Conservation (phyloP, 2,888 invertebrate genomes). For the Cephus rjabovi region DNA sequence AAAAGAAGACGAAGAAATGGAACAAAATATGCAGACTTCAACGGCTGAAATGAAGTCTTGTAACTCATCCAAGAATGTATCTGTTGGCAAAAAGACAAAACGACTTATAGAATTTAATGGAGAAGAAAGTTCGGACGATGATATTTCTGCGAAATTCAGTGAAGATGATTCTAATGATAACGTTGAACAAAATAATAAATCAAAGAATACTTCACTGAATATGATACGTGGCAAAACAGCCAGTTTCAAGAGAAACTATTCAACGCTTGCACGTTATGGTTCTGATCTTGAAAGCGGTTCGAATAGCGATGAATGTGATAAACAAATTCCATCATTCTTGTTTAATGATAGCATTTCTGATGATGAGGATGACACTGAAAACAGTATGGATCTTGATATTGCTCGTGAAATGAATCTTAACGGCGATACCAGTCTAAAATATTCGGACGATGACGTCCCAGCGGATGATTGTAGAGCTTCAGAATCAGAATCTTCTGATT, state of each 20-base stretch:
- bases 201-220: not conserved
- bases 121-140: not conserved
- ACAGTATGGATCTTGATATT: constrained; percentile 48
- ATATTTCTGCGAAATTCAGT: not conserved
- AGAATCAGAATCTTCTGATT: constrained; percentile 51
- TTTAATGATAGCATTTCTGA: constrained; percentile 17
- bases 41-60: not conserved
- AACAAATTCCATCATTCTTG: constrained; percentile 27
- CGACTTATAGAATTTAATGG: not conserved
- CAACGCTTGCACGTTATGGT: constrained; percentile 26
- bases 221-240: not conserved
- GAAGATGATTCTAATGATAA: not conserved
- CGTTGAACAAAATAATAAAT: not conserved
- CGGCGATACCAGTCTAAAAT: constrained; percentile 35
- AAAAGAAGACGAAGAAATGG: constrained; percentile 8
- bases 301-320: constrained; percentile 13
- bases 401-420: constrained; percentile 51
- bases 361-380: constrained; percentile 10
- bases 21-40: not conserved
- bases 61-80: not conserved
- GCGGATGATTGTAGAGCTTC: constrained; percentile 55
- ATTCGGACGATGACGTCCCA: constrained; percentile 52
- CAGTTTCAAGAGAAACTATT: constrained; percentile 15
- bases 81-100: not conserved
- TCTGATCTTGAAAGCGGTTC: constrained; percentile 25